Conservation (phyloP, 1,140 invertebrate species). For the Diploscapter pachys region DNA sequence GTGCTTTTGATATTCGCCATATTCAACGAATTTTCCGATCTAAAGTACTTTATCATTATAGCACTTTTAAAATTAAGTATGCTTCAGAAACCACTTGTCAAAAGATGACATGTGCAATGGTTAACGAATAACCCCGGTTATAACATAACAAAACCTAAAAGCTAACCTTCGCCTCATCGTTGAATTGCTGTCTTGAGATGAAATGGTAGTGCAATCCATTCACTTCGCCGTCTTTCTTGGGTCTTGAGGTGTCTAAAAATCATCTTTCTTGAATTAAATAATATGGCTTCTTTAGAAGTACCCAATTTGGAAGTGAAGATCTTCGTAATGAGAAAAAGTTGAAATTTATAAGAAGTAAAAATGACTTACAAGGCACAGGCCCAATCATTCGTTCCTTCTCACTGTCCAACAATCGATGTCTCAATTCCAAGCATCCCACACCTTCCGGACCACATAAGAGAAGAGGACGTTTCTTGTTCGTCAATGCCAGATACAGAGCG, state of each 20-base stretch:
- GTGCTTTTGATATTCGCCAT: slow-evolving; percentile 93
- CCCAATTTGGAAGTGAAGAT: too few relatives aligned
- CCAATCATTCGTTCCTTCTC: slow-evolving; percentile 89
- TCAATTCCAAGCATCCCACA: slow-evolving; percentile 89
- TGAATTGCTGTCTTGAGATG: slow-evolving; percentile 86
- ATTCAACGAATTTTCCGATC: slow-evolving; percentile 76
- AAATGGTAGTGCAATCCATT: slow-evolving; percentile 96
- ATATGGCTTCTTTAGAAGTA: too few relatives aligned
- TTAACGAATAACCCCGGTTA: too few relatives aligned
- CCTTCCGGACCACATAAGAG: slow-evolving; percentile 96
- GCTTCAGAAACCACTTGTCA: too few relatives aligned
- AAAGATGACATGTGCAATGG: too few relatives aligned
- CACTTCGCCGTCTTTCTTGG: slow-evolving; percentile 82
- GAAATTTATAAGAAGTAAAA: background rate
- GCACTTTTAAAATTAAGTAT: too few relatives aligned
- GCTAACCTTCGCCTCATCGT: slow-evolving; percentile 82
- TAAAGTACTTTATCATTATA: background rate
- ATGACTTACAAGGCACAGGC: slow-evolving; percentile 71
- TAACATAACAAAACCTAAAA: too few relatives aligned
- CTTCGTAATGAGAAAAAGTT: background rate
- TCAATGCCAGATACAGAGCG: slow-evolving; percentile 85
- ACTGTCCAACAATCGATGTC: slow-evolving; percentile 84
- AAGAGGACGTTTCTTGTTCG: slow-evolving; percentile 88
- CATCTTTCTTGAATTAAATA: too few relatives aligned
- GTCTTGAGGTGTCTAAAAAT: slow-evolving; percentile 77